phyloP scores from a whole-genome alignment of 2,797 vertebrate genomes.

The Semotilus atromaculatus region DNA sequence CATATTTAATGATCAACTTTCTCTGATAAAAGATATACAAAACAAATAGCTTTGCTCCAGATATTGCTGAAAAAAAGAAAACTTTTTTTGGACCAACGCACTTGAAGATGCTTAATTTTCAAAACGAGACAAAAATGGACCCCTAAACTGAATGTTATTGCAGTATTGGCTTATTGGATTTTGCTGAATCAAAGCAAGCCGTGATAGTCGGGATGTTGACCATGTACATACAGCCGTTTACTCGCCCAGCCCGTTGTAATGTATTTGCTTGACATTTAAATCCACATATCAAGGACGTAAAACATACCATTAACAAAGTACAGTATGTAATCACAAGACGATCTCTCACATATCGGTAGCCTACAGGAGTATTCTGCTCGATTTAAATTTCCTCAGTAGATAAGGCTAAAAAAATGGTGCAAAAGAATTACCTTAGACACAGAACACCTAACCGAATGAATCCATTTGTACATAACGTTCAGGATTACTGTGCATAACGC shows the following conservation, averaged over 20 bases:
- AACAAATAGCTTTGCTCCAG: conserved; percentile 37
- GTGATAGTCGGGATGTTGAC: background rate
- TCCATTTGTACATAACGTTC: conserved; percentile 69
- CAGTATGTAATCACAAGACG: conserved; percentile 38
- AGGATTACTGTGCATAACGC: conserved; percentile 64
- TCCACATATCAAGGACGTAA: conserved; percentile 28
- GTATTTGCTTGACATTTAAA: conserved; percentile 39
- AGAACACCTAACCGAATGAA: conserved; percentile 50
- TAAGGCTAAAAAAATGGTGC: conserved; percentile 28
- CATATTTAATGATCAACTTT: conserved; percentile 36
- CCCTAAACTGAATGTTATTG: conserved; percentile 53
- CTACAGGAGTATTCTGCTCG: conserved; percentile 21
- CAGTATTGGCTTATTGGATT: conserved; percentile 51
- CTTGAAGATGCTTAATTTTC: conserved; percentile 26
- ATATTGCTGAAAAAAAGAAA: background rate
- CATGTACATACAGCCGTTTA: conserved; percentile 23
- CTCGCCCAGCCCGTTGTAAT: conserved; percentile 22
- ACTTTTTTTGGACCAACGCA: conserved; percentile 34
- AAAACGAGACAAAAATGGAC: conserved; percentile 19
- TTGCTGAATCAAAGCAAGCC: conserved; percentile 22
- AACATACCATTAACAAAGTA: conserved; percentile 31
- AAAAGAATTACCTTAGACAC: conserved; percentile 17
- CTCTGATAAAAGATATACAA: conserved; percentile 22
- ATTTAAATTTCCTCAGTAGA: conserved; percentile 35
- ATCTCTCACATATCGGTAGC: conserved; percentile 27